Evolutionary conservation across 2,797 vertebrate genomes (phyloP).

Genomic region (Enteromius argenteus): DNA sequence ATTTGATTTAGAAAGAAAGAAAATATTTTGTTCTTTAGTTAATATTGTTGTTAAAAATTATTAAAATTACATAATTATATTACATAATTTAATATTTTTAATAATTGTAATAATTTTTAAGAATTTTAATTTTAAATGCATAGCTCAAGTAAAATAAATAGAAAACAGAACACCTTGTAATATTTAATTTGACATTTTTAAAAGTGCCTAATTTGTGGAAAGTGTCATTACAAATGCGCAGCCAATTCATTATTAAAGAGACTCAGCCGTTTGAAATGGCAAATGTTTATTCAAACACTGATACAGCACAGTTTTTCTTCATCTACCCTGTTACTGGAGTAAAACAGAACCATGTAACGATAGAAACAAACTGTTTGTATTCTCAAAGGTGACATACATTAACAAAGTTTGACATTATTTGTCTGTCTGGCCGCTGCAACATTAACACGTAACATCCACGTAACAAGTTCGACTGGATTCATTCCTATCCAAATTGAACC

Average conservation of each 20-base stretch:
- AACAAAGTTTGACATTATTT: conserved; percentile 17
- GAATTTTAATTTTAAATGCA: too few relatives aligned
- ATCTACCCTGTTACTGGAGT: conserved; percentile 49
- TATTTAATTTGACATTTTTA: neutral
- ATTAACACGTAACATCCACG: conserved; percentile 31
- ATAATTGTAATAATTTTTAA: too few relatives aligned
- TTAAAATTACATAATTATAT: neutral
- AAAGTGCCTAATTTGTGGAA: neutral
- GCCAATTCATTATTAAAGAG: conserved; percentile 41
- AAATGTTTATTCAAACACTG: conserved; percentile 79
- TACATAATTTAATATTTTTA: too few relatives aligned
- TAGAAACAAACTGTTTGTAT: conserved; percentile 24
- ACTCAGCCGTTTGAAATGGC: conserved; percentile 64
- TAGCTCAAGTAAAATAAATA: neutral
- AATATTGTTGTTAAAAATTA: neutral
- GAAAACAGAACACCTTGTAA: neutral
- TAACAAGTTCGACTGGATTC: conserved; percentile 26
- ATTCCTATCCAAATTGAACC: conserved; percentile 34
- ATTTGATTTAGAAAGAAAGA: neutral
- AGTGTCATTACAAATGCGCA: conserved; percentile 1
- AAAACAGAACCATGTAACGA: conserved; percentile 43
- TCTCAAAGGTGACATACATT: conserved; percentile 13
- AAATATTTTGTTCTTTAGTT: neutral
- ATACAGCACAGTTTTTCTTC: conserved; percentile 67
- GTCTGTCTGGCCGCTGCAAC: conserved; percentile 14